These are phyloP conservation scores for Brenthis ino DNA, from an alignment of 2,888 invertebrate genomes.

Conservation along the genomic window DNA sequence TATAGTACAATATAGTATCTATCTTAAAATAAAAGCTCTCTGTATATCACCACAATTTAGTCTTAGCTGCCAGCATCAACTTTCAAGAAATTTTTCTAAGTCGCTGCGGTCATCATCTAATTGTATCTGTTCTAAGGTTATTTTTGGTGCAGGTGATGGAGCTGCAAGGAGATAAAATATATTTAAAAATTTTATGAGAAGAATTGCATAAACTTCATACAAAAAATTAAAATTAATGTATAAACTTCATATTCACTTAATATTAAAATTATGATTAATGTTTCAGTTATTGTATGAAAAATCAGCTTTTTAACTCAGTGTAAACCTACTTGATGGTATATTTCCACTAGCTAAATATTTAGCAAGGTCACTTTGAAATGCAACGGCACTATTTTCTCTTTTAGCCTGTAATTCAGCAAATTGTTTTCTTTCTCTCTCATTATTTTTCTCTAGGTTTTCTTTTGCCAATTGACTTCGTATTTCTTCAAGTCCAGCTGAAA, in stretches of 20 bases:
- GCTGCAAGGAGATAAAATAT: slow-evolving; percentile 49
- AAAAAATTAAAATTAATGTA: background rate
- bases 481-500: slow-evolving; percentile 66
- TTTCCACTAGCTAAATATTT: slow-evolving; percentile 63
- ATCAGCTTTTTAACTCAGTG: background rate
- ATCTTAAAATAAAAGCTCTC: slow-evolving; percentile 55
- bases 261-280: no score
- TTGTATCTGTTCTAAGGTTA: slow-evolving; percentile 71
- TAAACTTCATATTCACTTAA: background rate
- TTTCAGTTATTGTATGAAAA: no score
- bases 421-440: slow-evolving; percentile 59
- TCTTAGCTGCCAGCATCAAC: slow-evolving; percentile 52
- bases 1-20: slow-evolving; percentile 49
- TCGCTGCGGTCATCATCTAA: slow-evolving; percentile 64
- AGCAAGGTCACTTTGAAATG: slow-evolving; percentile 70
- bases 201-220: background rate
- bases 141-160: slow-evolving; percentile 50
- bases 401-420: slow-evolving; percentile 64
- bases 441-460: slow-evolving; percentile 57
- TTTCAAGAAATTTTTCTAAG: slow-evolving; percentile 71
- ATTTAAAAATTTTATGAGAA: background rate
- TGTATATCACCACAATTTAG: slow-evolving; percentile 39
- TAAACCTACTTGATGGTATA: slow-evolving; percentile 55
- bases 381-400: slow-evolving; percentile 62
- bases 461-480: slow-evolving; percentile 61